These are phyloP conservation scores for Propithecus coquereli DNA, from an alignment of 2,113 vertebrate species.

Conservation along the genomic window DNA sequence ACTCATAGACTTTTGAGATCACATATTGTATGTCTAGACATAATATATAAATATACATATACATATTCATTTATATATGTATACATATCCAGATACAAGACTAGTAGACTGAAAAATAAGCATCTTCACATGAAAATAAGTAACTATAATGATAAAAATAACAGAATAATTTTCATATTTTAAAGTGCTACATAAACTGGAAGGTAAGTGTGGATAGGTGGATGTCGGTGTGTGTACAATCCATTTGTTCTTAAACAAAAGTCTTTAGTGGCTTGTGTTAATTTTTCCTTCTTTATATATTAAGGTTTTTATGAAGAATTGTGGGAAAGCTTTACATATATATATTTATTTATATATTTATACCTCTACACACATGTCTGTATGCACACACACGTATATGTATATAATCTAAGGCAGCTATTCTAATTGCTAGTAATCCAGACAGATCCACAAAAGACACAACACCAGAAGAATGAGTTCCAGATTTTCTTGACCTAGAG, in stretches of 20 bases:
- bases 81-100: neutral
- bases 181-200: neutral
- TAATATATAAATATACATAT: neutral
- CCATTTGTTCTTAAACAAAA: neutral
- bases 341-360: neutral
- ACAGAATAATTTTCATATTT: neutral
- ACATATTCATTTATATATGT: neutral
- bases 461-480: neutral
- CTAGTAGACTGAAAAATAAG: neutral
- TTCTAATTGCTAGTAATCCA: neutral
- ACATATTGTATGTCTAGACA: neutral
- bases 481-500: neutral
- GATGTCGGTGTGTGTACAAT: neutral
- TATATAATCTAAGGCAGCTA: neutral
- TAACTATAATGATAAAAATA: neutral
- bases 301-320: neutral
- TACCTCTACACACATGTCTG: neutral
- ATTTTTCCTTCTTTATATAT: neutral
- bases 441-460: neutral
- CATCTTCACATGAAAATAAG: slow-evolving; percentile 24
- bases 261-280: neutral
- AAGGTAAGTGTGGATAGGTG: neutral
- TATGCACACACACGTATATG: neutral
- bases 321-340: neutral
- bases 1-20: neutral